Conservation (phyloP, 1,140 invertebrate genomes). For the Aphelenchoides besseyi region DNA sequence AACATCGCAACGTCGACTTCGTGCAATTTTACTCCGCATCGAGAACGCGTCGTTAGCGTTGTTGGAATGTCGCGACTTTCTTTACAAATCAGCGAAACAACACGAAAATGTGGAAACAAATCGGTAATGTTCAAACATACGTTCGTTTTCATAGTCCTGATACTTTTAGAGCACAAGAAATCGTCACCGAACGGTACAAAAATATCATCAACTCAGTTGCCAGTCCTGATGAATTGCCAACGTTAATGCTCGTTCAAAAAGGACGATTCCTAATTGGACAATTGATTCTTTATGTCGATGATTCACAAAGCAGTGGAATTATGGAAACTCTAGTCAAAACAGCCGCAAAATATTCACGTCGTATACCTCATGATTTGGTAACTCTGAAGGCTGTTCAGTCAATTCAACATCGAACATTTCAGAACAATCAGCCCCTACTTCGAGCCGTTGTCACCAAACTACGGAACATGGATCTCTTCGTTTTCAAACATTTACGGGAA, state of each 20-base stretch:
- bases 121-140: background rate
- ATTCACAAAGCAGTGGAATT: slow-evolving; percentile 18
- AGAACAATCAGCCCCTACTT: slow-evolving; percentile 23
- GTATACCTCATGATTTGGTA: slow-evolving; percentile 37
- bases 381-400: background rate
- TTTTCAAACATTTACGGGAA: slow-evolving; percentile 11
- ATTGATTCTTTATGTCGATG: slow-evolving; percentile 22
- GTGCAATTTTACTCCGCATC: slow-evolving; percentile 48
- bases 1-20: slow-evolving; percentile 37
- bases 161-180: slow-evolving; percentile 14
- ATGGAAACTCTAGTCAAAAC: slow-evolving; percentile 10
- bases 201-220: background rate
- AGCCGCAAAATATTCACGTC: slow-evolving; percentile 34
- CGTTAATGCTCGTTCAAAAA: slow-evolving; percentile 46
- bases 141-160: slow-evolving; percentile 6
- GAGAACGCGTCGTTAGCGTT: slow-evolving; percentile 49
- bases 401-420: background rate
- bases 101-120: slow-evolving; percentile 9
- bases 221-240: slow-evolving; percentile 29
- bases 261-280: slow-evolving; percentile 41
- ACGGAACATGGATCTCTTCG: slow-evolving; percentile 21
- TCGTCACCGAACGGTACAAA: slow-evolving; percentile 26
- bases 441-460: slow-evolving; percentile 17
- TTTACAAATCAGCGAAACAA: slow-evolving; percentile 31
- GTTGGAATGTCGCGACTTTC: slow-evolving; percentile 45